Conservation (phyloP, 1,140 invertebrate genomes). For the Gonatopus flavifemur region DNA sequence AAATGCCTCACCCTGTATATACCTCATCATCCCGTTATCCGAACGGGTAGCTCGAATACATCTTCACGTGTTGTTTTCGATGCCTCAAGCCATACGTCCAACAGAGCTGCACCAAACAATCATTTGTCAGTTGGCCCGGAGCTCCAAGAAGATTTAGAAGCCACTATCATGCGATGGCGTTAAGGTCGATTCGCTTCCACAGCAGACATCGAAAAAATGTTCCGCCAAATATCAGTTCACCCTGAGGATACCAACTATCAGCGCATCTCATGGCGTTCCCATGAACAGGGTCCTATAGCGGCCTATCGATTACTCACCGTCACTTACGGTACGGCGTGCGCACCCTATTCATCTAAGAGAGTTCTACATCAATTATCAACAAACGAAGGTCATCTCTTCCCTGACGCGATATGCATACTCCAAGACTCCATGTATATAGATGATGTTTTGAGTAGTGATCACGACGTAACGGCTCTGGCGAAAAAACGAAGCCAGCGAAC, state of each 20-base stretch:
- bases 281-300: neutral
- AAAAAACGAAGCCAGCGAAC: too few relatives aligned
- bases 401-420: neutral
- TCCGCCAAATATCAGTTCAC: too few relatives aligned
- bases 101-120: neutral
- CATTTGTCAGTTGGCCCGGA: too few relatives aligned
- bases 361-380: neutral
- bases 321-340: constrained; percentile 3
- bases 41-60: neutral
- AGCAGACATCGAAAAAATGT: constrained; percentile 27
- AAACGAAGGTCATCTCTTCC: neutral
- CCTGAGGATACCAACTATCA: too few relatives aligned
- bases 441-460: neutral
- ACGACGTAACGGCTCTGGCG: neutral
- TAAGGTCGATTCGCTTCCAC: constrained; percentile 30
- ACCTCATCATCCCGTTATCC: constrained; percentile 3
- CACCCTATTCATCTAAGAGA: constrained; percentile 1
- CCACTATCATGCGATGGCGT: constrained; percentile 28
- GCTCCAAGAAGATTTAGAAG: too few relatives aligned
- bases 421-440: too few relatives aligned
- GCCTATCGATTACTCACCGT: too few relatives aligned
- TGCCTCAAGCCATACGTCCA: neutral
- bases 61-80: constrained; percentile 1
- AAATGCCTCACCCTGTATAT: too few relatives aligned
- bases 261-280: too few relatives aligned